Conservation (phyloP, 2,888 invertebrate species). For the Eurytoma adleriae region DNA sequence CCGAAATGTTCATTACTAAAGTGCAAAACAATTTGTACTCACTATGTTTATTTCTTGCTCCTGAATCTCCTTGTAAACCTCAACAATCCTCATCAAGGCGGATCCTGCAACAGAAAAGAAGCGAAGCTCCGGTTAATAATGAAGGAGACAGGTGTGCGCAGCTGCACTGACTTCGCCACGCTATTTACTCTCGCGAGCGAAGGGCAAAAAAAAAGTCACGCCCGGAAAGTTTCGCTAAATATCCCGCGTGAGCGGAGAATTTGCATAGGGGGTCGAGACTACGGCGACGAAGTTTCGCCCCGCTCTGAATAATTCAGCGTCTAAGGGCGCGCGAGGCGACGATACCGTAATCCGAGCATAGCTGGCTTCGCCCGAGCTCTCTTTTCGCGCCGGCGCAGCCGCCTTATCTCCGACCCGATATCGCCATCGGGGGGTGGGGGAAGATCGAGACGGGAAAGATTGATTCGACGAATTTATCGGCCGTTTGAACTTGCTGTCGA, state of each 20-base stretch:
- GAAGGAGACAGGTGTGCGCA: background rate
- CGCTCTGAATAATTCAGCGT: slow-evolving; percentile 74
- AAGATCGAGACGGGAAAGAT: background rate
- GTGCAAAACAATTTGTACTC: too few relatives aligned
- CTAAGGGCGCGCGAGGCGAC: slow-evolving; percentile 57
- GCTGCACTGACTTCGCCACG: background rate
- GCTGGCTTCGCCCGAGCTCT: slow-evolving; percentile 31
- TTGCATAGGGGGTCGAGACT: slow-evolving; percentile 39
- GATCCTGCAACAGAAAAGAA: slow-evolving; percentile 82
- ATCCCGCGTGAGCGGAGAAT: slow-evolving; percentile 23
- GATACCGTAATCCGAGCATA: slow-evolving; percentile 73
- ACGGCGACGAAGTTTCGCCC: slow-evolving; percentile 66
- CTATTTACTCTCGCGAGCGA: background rate
- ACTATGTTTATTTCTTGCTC: slow-evolving; percentile 96
- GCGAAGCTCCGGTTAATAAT: slow-evolving; percentile 15
- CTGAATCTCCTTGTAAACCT: slow-evolving; percentile 95
- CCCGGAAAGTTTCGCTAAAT: background rate
- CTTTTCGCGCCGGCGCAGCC: too few relatives aligned
- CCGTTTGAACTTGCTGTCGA: background rate
- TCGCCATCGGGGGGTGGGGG: background rate
- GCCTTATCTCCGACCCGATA: background rate
- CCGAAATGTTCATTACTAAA: too few relatives aligned
- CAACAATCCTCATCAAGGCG: slow-evolving; percentile 93
- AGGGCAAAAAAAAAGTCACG: background rate
- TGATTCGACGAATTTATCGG: slow-evolving; percentile 30